A percentile compares a stretch with the other conserved stretches of the same genome.
phyloP scores from a whole-genome alignment of 2,888 invertebrate genomes.

The Andricus curvator region DNA sequence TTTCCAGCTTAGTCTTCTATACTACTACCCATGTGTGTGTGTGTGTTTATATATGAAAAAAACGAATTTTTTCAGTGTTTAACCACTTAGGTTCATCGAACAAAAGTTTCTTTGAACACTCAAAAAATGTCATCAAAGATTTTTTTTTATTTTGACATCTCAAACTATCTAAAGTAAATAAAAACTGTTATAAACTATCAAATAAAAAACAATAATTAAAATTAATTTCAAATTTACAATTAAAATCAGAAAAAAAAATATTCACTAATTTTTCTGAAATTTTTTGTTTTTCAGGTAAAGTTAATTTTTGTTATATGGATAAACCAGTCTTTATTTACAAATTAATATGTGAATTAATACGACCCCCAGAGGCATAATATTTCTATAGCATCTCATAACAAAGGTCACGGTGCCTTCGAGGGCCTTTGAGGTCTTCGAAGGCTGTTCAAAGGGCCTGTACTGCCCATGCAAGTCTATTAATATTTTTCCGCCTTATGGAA shows the following conservation, averaged over 20 bases:
- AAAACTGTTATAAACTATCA: background rate
- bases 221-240: background rate
- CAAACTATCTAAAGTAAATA: too few relatives aligned
- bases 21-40: slow-evolving; percentile 20
- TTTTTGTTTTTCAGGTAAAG: too few relatives aligned
- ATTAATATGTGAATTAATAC: slow-evolving; percentile 40
- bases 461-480: slow-evolving; percentile 64
- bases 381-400: slow-evolving; percentile 66
- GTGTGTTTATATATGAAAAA: background rate
- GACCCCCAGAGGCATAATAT: slow-evolving; percentile 64
- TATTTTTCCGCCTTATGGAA: slow-evolving; percentile 63
- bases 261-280: too few relatives aligned
- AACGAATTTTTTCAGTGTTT: background rate
- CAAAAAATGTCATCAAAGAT: background rate
- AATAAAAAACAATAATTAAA: background rate
- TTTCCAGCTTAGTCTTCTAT: slow-evolving; percentile 45
- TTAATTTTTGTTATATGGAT: background rate
- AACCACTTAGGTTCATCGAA: background rate
- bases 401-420: slow-evolving; percentile 48
- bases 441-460: slow-evolving; percentile 42
- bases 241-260: background rate
- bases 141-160: background rate
- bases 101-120: background rate
- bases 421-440: background rate
- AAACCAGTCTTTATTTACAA: slow-evolving; percentile 32